These are phyloP conservation scores for Keiferia lycopersicella DNA, from an alignment of 2,888 invertebrate species.

Conservation along the genomic window DNA sequence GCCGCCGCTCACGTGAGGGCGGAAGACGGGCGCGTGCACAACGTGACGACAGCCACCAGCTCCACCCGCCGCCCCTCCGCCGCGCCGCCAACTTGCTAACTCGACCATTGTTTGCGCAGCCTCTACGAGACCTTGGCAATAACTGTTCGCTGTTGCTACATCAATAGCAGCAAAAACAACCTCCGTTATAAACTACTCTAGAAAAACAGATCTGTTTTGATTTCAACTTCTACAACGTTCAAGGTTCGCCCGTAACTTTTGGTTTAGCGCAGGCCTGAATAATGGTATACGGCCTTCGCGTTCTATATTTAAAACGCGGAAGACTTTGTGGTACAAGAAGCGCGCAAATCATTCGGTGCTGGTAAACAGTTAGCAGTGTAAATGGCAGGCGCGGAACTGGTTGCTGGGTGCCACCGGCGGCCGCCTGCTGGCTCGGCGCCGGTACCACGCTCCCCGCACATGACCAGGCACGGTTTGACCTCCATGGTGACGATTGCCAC, in stretches of 20 bases:
- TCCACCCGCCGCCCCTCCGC: background rate
- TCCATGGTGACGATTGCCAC: constrained; percentile 12
- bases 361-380: constrained; percentile 67
- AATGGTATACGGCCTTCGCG: constrained; percentile 68
- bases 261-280: constrained; percentile 53
- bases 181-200: constrained; percentile 16
- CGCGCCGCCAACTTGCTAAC: constrained; percentile 36
- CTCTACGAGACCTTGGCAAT: constrained; percentile 48
- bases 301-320: constrained; percentile 79
- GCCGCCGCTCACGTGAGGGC: constrained; percentile 53
- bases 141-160: constrained; percentile 43
- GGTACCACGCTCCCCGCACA: constrained; percentile 41
- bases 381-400: constrained; percentile 54
- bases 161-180: constrained; percentile 13
- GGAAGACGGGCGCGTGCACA: constrained; percentile 51
- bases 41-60: constrained; percentile 44
- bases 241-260: constrained; percentile 37
- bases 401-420: constrained; percentile 31
- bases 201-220: constrained; percentile 29
- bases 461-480: constrained; percentile 28
- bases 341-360: constrained; percentile 61
- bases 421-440: background rate
- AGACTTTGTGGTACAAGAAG: constrained; percentile 67
- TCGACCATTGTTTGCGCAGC: constrained; percentile 47
- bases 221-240: constrained; percentile 36